Evolutionary conservation across 2,113 vertebrate genomes (phyloP).

Genomic region (Perognathus longimembris): DNA sequence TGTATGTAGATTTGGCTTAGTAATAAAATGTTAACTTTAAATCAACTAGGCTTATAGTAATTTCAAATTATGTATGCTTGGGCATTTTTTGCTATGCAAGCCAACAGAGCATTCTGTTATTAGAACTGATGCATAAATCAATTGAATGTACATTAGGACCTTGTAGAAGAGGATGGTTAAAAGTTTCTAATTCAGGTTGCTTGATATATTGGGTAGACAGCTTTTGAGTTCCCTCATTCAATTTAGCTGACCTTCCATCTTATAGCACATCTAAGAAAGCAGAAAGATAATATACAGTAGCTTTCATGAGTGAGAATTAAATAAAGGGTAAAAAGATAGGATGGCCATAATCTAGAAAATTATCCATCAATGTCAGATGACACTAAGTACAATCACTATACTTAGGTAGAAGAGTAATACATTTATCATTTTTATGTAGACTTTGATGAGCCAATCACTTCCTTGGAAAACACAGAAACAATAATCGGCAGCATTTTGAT

Average conservation of each 20-base stretch:
- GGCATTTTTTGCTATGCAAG: background rate
- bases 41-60: background rate
- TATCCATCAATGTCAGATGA: background rate
- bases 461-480: background rate
- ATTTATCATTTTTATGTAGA: background rate
- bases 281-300: background rate
- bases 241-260: background rate
- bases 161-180: background rate
- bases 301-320: conserved; percentile 15
- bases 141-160: background rate
- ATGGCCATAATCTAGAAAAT: background rate
- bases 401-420: background rate
- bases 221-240: background rate
- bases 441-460: background rate
- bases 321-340: background rate
- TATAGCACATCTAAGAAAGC: background rate
- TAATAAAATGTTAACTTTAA: background rate
- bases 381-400: background rate
- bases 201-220: background rate
- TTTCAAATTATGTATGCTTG: background rate
- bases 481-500: background rate
- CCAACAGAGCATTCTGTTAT: background rate
- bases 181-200: background rate
- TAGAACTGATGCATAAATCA: background rate
- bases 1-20: background rate